Evolutionary conservation across 1,140 invertebrate genomes (phyloP).

Genomic region (Psix sp.): DNA sequence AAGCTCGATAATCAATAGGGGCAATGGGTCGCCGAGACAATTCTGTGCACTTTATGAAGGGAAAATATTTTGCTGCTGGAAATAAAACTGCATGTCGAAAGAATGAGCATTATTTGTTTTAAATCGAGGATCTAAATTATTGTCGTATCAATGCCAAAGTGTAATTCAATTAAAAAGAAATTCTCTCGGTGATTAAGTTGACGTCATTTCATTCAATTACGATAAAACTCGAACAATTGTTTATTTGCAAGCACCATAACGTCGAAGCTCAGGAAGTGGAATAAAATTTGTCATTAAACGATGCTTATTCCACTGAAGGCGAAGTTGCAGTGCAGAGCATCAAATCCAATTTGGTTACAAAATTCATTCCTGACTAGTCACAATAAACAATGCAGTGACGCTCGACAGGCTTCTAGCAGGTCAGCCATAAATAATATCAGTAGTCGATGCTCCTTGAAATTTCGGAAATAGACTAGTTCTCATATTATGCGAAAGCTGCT

Average conservation of each 20-base stretch:
- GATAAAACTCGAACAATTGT: too few species aligned
- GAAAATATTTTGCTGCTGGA: not conserved
- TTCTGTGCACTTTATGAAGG: not conserved
- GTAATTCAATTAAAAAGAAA: too few species aligned
- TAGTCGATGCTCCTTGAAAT: conserved; percentile 37
- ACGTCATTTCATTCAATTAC: too few species aligned
- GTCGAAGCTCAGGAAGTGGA: too few species aligned
- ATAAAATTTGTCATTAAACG: too few species aligned
- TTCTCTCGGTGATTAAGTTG: too few species aligned
- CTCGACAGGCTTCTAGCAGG: conserved; percentile 29
- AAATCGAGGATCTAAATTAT: too few species aligned
- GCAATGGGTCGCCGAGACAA: conserved; percentile 16
- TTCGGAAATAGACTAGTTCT: conserved; percentile 35
- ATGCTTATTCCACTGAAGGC: too few species aligned
- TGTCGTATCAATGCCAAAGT: too few species aligned
- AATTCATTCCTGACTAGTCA: conserved; percentile 26
- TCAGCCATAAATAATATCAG: conserved; percentile 34
- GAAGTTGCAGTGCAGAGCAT: too few species aligned
- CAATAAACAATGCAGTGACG: conserved; percentile 36
- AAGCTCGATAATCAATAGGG: conserved; percentile 36
- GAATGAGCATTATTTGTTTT: too few species aligned
- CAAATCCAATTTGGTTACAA: conserved; percentile 39
- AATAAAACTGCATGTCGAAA: conserved; percentile 1
- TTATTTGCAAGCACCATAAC: too few species aligned
- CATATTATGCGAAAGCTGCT: conserved; percentile 25